Percentiles rank a stretch among this genome's conserved stretches.
These are phyloP conservation scores for Papilio helenus DNA, from an alignment of 1,140 invertebrate genomes.

Conservation along the genomic window DNA sequence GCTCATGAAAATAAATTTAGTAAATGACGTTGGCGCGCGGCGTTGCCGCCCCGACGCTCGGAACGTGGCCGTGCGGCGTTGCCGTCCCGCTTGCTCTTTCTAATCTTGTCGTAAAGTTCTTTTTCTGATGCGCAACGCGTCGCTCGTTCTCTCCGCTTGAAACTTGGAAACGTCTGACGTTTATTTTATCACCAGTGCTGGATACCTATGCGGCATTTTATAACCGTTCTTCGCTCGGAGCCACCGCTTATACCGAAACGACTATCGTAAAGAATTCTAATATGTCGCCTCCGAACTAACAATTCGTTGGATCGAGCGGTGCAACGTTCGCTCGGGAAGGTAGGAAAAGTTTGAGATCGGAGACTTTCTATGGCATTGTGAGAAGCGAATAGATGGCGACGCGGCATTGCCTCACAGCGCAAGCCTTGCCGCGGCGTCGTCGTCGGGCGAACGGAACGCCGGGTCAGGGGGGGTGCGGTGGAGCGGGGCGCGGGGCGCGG, in stretches of 20 bases:
- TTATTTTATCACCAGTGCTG: constrained; percentile 75
- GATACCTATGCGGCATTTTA: constrained; percentile 71
- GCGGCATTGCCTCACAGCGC: constrained; percentile 77
- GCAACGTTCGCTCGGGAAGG: constrained; percentile 65
- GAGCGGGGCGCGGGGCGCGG: constrained; percentile 43
- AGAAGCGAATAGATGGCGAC: constrained; percentile 75
- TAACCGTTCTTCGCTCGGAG: constrained; percentile 61
- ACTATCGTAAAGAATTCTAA: constrained; percentile 61
- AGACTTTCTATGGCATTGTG: constrained; percentile 81
- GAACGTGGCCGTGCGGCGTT: constrained; percentile 79
- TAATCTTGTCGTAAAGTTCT: constrained; percentile 83
- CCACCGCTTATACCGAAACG: constrained; percentile 67
- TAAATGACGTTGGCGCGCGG: constrained; percentile 77
- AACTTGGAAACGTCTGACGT: constrained; percentile 78
- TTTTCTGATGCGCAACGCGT: constrained; percentile 81
- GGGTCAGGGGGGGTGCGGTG: constrained; percentile 51
- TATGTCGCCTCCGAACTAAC: constrained; percentile 46
- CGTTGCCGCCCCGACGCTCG: constrained; percentile 75
- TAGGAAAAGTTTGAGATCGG: constrained; percentile 77
- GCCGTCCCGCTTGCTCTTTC: constrained; percentile 80
- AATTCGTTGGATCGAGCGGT: constrained; percentile 49
- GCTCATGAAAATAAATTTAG: constrained; percentile 83
- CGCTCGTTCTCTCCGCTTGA: constrained; percentile 77
- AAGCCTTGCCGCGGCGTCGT: constrained; percentile 66
- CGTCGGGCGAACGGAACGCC: constrained; percentile 50